Evolutionary conservation across 2,113 vertebrate species (phyloP).

Genomic region (Sphaerodactylus townsendi): DNA sequence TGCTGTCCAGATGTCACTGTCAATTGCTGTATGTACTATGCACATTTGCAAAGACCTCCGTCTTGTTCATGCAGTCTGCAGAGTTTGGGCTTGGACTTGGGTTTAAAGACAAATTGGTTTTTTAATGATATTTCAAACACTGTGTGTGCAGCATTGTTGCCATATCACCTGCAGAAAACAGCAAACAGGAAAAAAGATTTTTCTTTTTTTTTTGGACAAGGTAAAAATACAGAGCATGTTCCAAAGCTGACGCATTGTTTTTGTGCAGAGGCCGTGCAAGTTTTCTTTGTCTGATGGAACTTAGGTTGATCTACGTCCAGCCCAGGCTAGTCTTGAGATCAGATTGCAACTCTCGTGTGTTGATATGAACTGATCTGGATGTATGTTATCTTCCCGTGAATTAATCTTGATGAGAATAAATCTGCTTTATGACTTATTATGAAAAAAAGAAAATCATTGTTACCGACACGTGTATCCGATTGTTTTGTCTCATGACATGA

Average conservation of each 20-base stretch:
- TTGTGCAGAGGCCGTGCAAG: not conserved
- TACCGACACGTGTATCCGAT: not conserved
- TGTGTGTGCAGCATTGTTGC: not conserved
- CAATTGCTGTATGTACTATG: not conserved
- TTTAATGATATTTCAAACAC: not conserved
- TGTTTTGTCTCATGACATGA: not conserved
- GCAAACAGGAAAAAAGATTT: not conserved
- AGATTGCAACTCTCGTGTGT: not conserved
- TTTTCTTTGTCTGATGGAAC: not conserved
- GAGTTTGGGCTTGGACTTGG: not conserved
- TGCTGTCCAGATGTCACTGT: not conserved
- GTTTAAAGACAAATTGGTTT: not conserved
- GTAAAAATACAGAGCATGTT: not conserved
- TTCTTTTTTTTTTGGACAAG: not conserved
- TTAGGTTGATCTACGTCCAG: not conserved
- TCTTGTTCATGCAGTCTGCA: not conserved
- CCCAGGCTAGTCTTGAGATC: not conserved
- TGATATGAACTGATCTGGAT: not conserved
- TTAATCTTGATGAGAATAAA: not conserved
- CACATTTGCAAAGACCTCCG: not conserved
- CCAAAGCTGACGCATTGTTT: not conserved
- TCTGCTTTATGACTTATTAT: not conserved
- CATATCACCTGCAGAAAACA: not conserved
- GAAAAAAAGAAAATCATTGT: not conserved
- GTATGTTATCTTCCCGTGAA: not conserved